Evolutionary conservation across 2,888 invertebrate genomes (phyloP), one percentile per base, ranked within the genome.

Genomic region (Helicoverpa assulta): DNA sequence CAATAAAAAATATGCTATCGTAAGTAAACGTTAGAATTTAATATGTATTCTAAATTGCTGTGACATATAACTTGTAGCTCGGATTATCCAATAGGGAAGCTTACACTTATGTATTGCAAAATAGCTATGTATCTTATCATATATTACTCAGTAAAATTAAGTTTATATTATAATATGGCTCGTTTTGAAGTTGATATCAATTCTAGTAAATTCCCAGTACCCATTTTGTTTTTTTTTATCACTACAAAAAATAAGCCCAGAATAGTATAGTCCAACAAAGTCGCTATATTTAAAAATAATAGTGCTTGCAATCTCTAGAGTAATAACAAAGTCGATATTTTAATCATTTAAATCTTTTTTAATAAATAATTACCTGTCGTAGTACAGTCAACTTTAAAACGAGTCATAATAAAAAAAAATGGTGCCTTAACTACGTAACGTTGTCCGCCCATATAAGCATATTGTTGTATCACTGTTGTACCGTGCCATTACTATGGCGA

Each of bases 371-470:
- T 40, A 14, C 4, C 2, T 40, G 12, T 40, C 12, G 14, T 8
- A 14, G 40, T 40, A 37, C 37, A 40, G 18, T n/a, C 4, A 59
- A 67, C 54, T 68, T 62, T 66, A 73, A 81, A 70, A 71, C 68
- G 70, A 68, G 71, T 56, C 54, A 55, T 10, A 55, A 7, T 59
- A 57, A 54, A 71, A 62, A 57, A 84, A 84, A 83, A 88, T 86
- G 92, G 94, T 95, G 95, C 95, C 95, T 95, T 95, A 94, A 73
- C 76, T 87, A 88, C 78, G 93, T 91, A 94, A 94, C 89, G 59
- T 60, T 86, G 81, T 94, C 95, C 94, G 95, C 94, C 95, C 95
- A 89, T 85, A 57, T 71, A 73, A 71, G 60, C 63, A 60, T 76
- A 58, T 75, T 70, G 68, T 76, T 80, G 76, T 78, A 68, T 70